These are phyloP conservation scores for Sorex araneus DNA, from an alignment of 2,113 vertebrate species.

Conservation along the genomic window DNA sequence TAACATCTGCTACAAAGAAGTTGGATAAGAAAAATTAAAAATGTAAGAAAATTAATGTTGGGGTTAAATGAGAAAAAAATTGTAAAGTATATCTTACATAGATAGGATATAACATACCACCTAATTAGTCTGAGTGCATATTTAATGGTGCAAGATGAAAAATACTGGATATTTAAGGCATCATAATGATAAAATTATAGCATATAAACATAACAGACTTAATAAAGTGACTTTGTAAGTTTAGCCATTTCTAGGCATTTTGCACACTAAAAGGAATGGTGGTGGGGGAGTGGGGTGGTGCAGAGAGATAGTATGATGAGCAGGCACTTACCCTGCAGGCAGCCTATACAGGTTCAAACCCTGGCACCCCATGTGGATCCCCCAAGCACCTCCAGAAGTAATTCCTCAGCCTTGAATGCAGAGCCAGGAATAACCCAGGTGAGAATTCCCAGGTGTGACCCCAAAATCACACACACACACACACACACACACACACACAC, in stretches of 20 bases:
- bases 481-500: no score
- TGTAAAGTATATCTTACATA: not conserved
- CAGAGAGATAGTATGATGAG: no score
- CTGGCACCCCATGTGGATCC: no score
- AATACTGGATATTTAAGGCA: slow-evolving; percentile 24
- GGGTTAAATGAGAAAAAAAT: slow-evolving; percentile 31
- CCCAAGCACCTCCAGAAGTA: no score
- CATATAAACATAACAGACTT: slow-evolving; percentile 27
- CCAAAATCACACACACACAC: not conserved
- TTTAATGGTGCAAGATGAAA: slow-evolving; percentile 39
- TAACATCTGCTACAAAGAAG: slow-evolving; percentile 44
- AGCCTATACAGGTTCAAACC: no score
- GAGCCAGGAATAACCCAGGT: no score
- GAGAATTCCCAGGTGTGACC: no score
- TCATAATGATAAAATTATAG: not conserved
- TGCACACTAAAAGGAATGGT: not conserved
- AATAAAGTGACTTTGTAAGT: slow-evolving; percentile 54
- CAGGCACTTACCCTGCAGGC: no score
- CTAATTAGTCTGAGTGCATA: not conserved
- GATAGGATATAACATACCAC: not conserved
- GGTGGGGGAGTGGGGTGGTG: no score
- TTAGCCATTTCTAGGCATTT: slow-evolving; percentile 48
- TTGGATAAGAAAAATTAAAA: not conserved
- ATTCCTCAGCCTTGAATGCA: no score
- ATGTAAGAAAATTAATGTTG: slow-evolving; percentile 32